Evolutionary conservation across 2,888 invertebrate species (phyloP).

Genomic region (Seladonia tumulorum): DNA sequence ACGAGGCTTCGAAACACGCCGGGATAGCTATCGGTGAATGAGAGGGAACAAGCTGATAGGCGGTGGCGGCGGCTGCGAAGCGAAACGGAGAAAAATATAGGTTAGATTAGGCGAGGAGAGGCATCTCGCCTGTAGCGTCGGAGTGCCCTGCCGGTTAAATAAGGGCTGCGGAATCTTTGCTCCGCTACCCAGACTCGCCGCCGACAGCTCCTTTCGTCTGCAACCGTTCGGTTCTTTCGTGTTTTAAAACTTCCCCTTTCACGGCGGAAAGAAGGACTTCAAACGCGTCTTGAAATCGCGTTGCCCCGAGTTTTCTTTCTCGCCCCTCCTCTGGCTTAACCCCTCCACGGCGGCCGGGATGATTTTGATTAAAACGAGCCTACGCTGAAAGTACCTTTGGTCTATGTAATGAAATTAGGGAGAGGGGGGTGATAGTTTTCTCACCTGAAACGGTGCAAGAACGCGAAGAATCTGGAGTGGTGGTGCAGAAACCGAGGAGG

Average conservation of each 20-base stretch:
- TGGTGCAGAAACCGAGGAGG: background rate
- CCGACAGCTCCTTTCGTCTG: constrained; percentile 6
- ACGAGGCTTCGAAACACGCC: constrained; percentile 20
- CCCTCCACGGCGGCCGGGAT: background rate
- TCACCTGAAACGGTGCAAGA: background rate
- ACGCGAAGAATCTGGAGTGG: background rate
- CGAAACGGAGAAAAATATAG: constrained; percentile 75
- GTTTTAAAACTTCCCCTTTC: constrained; percentile 54
- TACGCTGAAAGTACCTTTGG: background rate
- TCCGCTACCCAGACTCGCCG: background rate
- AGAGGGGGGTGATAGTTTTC: constrained; percentile 8
- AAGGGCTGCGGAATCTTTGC: constrained; percentile 58
- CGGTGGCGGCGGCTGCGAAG: constrained; percentile 58
- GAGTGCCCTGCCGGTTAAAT: constrained; percentile 61
- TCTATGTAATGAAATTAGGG: background rate
- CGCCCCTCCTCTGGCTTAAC: background rate
- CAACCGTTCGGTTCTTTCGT: constrained; percentile 46
- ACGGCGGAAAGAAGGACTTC: constrained; percentile 3
- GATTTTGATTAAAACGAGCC: background rate
- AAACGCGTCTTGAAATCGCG: background rate
- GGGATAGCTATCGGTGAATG: constrained; percentile 42
- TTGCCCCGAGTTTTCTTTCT: background rate
- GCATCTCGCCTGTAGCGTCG: constrained; percentile 68
- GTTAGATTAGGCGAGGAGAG: constrained; percentile 76
- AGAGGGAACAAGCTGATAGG: constrained; percentile 56